Conservation (phyloP, 2,797 vertebrate species). For the Potorous gilbertii region DNA sequence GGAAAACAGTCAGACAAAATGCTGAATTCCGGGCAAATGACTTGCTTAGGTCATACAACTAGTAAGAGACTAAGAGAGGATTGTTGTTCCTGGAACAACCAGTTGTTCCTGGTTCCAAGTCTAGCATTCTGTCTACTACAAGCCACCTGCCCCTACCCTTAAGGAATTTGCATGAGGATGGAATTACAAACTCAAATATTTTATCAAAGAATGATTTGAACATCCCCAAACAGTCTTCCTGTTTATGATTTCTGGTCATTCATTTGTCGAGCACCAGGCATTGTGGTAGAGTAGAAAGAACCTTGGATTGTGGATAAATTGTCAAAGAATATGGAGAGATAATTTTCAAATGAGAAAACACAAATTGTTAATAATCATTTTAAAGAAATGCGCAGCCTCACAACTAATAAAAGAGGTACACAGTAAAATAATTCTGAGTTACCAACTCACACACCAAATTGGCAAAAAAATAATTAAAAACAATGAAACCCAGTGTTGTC, state of each 20-base stretch:
- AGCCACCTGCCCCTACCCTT: neutral
- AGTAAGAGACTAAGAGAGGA: neutral
- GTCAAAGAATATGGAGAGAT: neutral
- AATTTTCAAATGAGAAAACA: neutral
- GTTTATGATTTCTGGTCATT: neutral
- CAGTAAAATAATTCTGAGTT: neutral
- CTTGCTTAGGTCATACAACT: neutral
- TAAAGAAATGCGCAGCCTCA: neutral
- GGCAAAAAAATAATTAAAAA: neutral
- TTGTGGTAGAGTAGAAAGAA: neutral
- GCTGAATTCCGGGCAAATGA: neutral
- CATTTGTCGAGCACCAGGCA: neutral
- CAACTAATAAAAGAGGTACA: neutral
- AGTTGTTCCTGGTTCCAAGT: neutral
- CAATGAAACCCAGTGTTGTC: neutral
- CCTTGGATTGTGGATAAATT: neutral
- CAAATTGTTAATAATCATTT: neutral
- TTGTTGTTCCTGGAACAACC: neutral
- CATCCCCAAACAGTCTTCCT: neutral
- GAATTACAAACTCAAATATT: neutral
- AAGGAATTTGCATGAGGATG: neutral
- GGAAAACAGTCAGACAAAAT: constrained; percentile 53
- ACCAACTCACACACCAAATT: neutral
- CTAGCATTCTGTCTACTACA: neutral
- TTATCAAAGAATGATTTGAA: neutral